Evolutionary conservation across 1,140 invertebrate species (phyloP).

Genomic region (Dendrolimus punctatus): DNA sequence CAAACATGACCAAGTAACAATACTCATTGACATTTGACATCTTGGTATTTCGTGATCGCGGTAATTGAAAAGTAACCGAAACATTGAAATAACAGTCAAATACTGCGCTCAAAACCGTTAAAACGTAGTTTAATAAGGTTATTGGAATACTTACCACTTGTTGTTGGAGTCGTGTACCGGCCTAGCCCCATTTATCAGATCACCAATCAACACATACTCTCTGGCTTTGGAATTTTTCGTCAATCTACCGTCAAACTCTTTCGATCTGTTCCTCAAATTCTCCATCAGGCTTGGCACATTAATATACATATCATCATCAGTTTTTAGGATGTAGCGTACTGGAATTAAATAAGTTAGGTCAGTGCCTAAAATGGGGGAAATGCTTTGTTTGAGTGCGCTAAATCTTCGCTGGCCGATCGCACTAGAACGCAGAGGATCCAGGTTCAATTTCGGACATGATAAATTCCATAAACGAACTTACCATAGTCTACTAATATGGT

Average conservation of each 20-base stretch:
- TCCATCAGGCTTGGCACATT: constrained; percentile 77
- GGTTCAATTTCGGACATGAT: neutral
- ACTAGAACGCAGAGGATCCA: neutral
- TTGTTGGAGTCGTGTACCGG: constrained; percentile 81
- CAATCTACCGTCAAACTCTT: constrained; percentile 25
- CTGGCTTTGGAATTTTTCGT: constrained; percentile 12
- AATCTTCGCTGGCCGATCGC: too few species aligned
- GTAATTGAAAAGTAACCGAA: too few species aligned
- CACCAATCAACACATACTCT: constrained; percentile 77
- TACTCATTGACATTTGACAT: too few species aligned
- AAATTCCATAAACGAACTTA: neutral
- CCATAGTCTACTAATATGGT: neutral
- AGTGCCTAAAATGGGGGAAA: too few species aligned
- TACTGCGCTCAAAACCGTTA: neutral
- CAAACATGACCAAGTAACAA: too few species aligned
- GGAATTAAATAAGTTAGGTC: constrained; percentile 16
- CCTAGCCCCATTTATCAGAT: constrained; percentile 81
- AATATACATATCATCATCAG: constrained; percentile 89
- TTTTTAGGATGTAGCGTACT: constrained; percentile 83
- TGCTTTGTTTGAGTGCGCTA: too few species aligned
- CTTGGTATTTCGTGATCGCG: too few species aligned
- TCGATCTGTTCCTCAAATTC: constrained; percentile 57
- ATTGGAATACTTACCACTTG: constrained; percentile 79
- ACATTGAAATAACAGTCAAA: neutral
- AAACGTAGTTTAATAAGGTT: too few species aligned